phyloP scores from a whole-genome alignment of 2,797 vertebrate genomes.

The Hypotaenidia okinawae region DNA sequence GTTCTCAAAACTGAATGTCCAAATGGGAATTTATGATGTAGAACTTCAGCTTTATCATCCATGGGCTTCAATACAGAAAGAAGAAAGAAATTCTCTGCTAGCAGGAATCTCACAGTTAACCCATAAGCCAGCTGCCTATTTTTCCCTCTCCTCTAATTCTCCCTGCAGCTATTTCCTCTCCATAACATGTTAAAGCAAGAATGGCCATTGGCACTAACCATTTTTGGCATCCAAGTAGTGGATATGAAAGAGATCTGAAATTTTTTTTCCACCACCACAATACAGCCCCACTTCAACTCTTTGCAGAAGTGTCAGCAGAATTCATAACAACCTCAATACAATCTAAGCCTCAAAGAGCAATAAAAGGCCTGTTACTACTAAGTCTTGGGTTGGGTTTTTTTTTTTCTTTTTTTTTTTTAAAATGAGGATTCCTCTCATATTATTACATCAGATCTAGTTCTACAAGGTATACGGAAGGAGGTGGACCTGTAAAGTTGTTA shows the following conservation, averaged over 20 bases:
- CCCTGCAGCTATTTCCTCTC: constrained; percentile 75
- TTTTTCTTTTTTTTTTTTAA: not conserved
- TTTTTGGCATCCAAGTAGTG: constrained; percentile 68
- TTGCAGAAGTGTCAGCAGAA: constrained; percentile 41
- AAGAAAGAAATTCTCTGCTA: constrained; percentile 58
- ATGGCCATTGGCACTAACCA: constrained; percentile 65
- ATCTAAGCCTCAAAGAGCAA: not conserved
- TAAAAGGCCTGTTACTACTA: not conserved
- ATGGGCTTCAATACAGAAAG: constrained; percentile 58
- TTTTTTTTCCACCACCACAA: constrained; percentile 29
- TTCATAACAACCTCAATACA: constrained; percentile 29
- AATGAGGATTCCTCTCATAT: not conserved
- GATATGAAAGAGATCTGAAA: constrained; percentile 58
- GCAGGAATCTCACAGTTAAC: constrained; percentile 66
- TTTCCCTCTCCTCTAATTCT: constrained; percentile 51
- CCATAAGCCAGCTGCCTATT: constrained; percentile 62
- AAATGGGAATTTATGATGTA: constrained; percentile 79
- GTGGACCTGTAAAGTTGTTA: not conserved
- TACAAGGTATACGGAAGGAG: not conserved
- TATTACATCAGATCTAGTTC: constrained; percentile 12
- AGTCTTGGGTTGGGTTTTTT: not conserved
- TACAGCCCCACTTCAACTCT: constrained; percentile 21
- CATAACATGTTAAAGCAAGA: constrained; percentile 74
- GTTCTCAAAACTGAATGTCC: constrained; percentile 77
- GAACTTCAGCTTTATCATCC: constrained; percentile 78